Conservation (phyloP, 2,888 invertebrate genomes). For the Selenia dentaria region DNA sequence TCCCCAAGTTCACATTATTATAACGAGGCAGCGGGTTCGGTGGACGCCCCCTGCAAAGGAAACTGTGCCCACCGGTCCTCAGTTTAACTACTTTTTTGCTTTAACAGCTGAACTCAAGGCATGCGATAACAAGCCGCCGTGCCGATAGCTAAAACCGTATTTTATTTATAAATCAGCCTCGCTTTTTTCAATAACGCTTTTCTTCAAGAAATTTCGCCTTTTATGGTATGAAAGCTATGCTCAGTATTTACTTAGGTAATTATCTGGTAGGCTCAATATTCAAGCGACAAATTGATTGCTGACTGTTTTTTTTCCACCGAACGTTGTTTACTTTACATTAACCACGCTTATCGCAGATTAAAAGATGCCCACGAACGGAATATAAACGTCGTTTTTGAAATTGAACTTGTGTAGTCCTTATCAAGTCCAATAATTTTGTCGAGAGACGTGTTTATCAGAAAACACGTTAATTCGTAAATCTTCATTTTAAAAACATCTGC, state of each 20-base stretch:
- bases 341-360: neutral
- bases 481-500: conserved; percentile 3
- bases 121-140: conserved; percentile 85
- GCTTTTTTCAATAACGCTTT: conserved; percentile 82
- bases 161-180: conserved; percentile 82
- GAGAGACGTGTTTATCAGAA: neutral
- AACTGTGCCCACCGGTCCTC: conserved; percentile 76
- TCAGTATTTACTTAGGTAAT: conserved; percentile 78
- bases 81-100: conserved; percentile 77
- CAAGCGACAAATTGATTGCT: conserved; percentile 67
- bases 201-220: conserved; percentile 80
- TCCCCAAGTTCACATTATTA: conserved; percentile 84
- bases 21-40: conserved; percentile 79
- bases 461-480: conserved; percentile 7
- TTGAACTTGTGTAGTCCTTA: conserved; percentile 12
- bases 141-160: conserved; percentile 84
- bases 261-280: conserved; percentile 72
- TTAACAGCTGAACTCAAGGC: conserved; percentile 79
- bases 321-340: neutral
- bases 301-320: conserved; percentile 59
- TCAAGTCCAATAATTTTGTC: conserved; percentile 11
- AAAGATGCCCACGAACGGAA: neutral
- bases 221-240: conserved; percentile 73
- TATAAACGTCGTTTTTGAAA: neutral
- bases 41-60: conserved; percentile 69